These are phyloP conservation scores for Hydrophis major DNA, from an alignment of 2,797 vertebrate genomes.

Conservation along the genomic window DNA sequence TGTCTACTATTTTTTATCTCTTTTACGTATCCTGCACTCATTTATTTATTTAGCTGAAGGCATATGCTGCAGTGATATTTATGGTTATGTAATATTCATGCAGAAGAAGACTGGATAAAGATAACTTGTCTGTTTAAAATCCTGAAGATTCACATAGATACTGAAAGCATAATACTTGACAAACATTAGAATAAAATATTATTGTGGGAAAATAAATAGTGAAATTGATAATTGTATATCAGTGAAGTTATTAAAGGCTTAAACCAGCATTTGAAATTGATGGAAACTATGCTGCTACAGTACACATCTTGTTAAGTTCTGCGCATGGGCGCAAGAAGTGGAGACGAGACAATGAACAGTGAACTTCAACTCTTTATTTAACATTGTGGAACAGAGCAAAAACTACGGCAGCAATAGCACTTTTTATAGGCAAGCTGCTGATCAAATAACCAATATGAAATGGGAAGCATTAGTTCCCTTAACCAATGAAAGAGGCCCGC, in stretches of 20 bases:
- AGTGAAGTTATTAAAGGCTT: not conserved
- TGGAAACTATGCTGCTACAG: not conserved
- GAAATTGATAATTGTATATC: not conserved
- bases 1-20: not conserved
- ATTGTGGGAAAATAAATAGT: not conserved
- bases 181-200: not conserved
- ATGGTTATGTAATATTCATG: not conserved
- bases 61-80: not conserved
- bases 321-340: no score
- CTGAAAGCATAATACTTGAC: not conserved
- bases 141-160: not conserved
- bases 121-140: not conserved
- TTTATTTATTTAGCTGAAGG: not conserved
- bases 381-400: no score
- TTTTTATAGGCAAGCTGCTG: no score
- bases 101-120: not conserved
- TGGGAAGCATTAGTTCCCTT: no score
- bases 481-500: no score
- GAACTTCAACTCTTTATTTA: no score
- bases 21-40: not conserved
- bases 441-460: no score
- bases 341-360: no score
- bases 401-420: no score
- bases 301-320: not conserved
- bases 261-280: not conserved